phyloP scores from a whole-genome alignment of 2,797 vertebrate species.

The Ptychobarbus kaznakovi region DNA sequence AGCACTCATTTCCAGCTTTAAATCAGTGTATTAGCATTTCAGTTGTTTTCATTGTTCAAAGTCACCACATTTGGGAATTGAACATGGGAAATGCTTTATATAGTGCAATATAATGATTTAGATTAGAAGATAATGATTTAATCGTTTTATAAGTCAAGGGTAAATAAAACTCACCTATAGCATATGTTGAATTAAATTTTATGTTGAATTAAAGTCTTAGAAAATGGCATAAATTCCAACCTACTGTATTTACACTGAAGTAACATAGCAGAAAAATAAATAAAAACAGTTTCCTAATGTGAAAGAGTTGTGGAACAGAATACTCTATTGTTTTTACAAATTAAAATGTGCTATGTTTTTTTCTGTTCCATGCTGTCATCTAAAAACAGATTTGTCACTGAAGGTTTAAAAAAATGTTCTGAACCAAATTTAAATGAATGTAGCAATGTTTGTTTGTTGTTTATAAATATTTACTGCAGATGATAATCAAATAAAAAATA shows the following conservation, averaged over 20 bases:
- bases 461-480: neutral
- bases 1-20: neutral
- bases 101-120: neutral
- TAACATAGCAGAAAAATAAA: neutral
- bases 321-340: neutral
- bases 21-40: neutral
- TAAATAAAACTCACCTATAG: neutral
- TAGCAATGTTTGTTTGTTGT: neutral
- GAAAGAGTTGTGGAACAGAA: neutral
- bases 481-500: slow-evolving; percentile 1
- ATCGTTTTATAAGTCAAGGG: neutral
- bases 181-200: neutral
- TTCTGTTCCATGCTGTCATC: too few relatives aligned
- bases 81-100: neutral
- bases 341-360: neutral
- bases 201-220: neutral
- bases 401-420: neutral
- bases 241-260: neutral
- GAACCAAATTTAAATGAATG: neutral
- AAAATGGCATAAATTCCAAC: neutral
- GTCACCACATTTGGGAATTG: neutral
- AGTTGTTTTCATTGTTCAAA: neutral
- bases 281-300: neutral
- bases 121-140: neutral
- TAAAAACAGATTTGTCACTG: neutral